A percentile compares a stretch with the other conserved stretches of the same genome.
These are phyloP conservation scores for Tetragnatha montana DNA, from an alignment of 2,888 invertebrate genomes.

Conservation along the genomic window DNA sequence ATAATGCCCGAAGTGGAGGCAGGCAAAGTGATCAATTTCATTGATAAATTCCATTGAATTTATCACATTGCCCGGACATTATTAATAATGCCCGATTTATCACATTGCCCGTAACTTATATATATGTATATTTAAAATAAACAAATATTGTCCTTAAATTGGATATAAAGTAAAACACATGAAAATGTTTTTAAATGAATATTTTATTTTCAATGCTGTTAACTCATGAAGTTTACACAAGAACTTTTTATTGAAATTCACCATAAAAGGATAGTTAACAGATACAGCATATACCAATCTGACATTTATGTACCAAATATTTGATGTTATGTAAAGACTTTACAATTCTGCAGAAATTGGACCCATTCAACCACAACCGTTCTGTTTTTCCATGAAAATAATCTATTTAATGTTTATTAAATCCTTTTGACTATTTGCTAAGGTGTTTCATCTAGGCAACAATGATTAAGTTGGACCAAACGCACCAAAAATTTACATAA, in stretches of 20 bases:
- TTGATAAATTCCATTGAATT: too few species aligned
- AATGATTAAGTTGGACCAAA: too few species aligned
- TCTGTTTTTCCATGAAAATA: constrained; percentile 36
- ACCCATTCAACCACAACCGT: constrained; percentile 65
- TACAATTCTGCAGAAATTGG: constrained; percentile 63
- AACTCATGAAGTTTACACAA: constrained; percentile 47
- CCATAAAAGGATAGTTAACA: constrained; percentile 25
- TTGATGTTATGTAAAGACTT: constrained; percentile 36
- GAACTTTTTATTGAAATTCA: constrained; percentile 44
- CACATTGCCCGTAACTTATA: too few species aligned
- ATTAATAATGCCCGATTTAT: too few species aligned
- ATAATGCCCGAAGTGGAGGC: too few species aligned
- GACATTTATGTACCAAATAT: constrained; percentile 40
- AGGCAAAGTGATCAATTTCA: too few species aligned
- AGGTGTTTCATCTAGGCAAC: background rate
- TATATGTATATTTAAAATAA: too few species aligned
- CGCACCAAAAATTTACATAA: too few species aligned
- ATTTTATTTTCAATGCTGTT: constrained; percentile 52
- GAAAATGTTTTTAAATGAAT: constrained; percentile 47
- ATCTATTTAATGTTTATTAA: constrained; percentile 16
- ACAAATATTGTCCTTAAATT: too few species aligned
- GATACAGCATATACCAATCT: constrained; percentile 24
- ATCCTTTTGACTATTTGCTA: constrained; percentile 31
- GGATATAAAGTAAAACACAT: background rate
- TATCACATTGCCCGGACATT: too few species aligned